Evolutionary conservation across 2,888 invertebrate genomes (phyloP).

Genomic region (Drosophila setosimentum): DNA sequence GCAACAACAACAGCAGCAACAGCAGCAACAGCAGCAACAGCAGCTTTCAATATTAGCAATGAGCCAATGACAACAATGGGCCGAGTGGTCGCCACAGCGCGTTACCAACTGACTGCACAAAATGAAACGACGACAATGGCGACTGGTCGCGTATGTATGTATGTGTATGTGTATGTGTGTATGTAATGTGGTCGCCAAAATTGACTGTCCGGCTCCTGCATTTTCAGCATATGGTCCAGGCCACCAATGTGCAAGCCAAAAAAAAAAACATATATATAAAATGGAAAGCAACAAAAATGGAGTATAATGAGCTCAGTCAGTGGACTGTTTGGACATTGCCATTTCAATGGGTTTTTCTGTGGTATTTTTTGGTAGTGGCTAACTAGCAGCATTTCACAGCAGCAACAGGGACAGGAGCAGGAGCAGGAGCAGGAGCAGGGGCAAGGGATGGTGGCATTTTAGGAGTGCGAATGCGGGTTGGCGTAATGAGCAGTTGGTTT

Average conservation of each 20-base stretch:
- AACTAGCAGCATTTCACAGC: slow-evolving; percentile 35
- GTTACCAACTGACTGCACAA: slow-evolving; percentile 57
- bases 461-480: slow-evolving; percentile 27
- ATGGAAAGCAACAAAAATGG: slow-evolving; percentile 35
- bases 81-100: slow-evolving; percentile 60
- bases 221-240: slow-evolving; percentile 53
- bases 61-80: slow-evolving; percentile 75
- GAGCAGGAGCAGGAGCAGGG: background rate
- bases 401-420: background rate
- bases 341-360: slow-evolving; percentile 45
- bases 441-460: background rate
- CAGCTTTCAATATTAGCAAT: slow-evolving; percentile 76
- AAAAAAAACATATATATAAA: slow-evolving; percentile 10
- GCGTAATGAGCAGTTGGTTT: slow-evolving; percentile 78
- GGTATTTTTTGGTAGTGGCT: slow-evolving; percentile 34
- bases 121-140: slow-evolving; percentile 40
- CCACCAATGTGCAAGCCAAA: slow-evolving; percentile 38
- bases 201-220: slow-evolving; percentile 57
- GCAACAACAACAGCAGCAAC: slow-evolving; percentile 8
- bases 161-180: slow-evolving; percentile 11
- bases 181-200: slow-evolving; percentile 62
- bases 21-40: slow-evolving; percentile 29
- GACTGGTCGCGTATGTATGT: slow-evolving; percentile 29
- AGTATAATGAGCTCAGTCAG: slow-evolving; percentile 71
- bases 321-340: slow-evolving; percentile 38